Conservation (phyloP, 2,113 vertebrate genomes). For the Halcyon malimbica region DNA sequence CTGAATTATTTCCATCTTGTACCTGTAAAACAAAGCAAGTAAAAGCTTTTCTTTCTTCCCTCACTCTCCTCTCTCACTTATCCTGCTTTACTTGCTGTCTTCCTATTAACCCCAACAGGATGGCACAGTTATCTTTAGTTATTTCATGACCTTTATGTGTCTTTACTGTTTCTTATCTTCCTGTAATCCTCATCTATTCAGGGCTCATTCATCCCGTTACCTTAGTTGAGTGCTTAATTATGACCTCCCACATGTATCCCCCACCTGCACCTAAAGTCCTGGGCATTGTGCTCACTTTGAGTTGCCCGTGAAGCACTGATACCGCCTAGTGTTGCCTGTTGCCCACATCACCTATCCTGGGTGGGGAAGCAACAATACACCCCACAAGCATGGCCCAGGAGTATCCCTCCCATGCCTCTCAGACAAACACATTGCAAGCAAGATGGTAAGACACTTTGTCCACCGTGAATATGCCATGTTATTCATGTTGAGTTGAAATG, state of each 20-base stretch:
- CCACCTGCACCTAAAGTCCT: not conserved
- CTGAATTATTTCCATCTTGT: not conserved
- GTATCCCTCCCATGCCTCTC: fast-evolving
- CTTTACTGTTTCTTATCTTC: not conserved
- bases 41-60: not conserved
- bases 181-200: conserved; percentile 14
- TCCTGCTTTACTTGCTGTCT: not conserved
- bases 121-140: not conserved
- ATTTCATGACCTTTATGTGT: not conserved
- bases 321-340: not conserved
- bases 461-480: not conserved
- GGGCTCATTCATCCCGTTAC: not conserved
- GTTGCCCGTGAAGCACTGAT: not conserved
- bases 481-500: not conserved
- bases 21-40: not conserved
- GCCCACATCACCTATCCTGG: not conserved
- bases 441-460: not conserved
- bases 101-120: not conserved
- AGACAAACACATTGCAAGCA: not conserved
- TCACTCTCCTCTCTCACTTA: not conserved
- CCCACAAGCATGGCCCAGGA: fast-evolving
- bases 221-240: not conserved
- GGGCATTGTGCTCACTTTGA: not conserved
- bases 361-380: not conserved
- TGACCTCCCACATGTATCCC: not conserved